Evolutionary conservation across 1,140 invertebrate genomes (phyloP), one percentile per base, ranked within the genome.

Genomic region (Diorhabda sublineata): DNA sequence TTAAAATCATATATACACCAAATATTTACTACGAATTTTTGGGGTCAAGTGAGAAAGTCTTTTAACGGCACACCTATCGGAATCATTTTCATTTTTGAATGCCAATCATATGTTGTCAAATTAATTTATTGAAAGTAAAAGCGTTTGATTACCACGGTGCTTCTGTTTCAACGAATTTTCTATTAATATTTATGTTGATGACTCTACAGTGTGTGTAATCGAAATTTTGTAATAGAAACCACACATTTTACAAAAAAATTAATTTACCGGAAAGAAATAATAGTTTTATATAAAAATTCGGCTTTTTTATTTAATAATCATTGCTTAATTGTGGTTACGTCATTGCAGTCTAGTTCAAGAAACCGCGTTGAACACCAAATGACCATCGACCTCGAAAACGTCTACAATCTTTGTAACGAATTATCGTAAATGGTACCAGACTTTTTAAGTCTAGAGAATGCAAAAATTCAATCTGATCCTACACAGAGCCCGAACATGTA

Each of bases 311-410:
- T 42, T 60, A 60, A 60, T 6, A 60, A 41, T 60, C 7, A 6
- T 41, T 60, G 59, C 26, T 11, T 60, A 60, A 4, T 60, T 42
- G 42, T 60, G 42, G 59, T 60, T 60, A 60, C 59, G 6, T 60
- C 42, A 41, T 60, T 26, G 26, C 26, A 9, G 7, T 60, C 26
- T 26, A 41, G 59, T 60, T 60, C 42, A 60, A 26, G 42, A 52
- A 52, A 52, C 47, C n/a, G 47, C 6, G 6, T 52, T 52, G 6
- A n/a, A n/a, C 47, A 8, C n/a, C n/a, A n/a, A 52, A 52, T n/a
- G 47, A 52, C 47, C 47, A n/a, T n/a, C 4, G 4, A 52, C 47
- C 47, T 52, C n/a, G 47, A 52, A 52, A 4, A 52, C 47, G n/a
- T 6, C 6, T 52, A 8, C 6, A 4, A 52, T 52, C n/a, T 52